Percentiles rank a stretch among this genome's conserved stretches.
Evolutionary conservation across 2,797 vertebrate species (phyloP).

Genomic region (Manis pentadactyla): DNA sequence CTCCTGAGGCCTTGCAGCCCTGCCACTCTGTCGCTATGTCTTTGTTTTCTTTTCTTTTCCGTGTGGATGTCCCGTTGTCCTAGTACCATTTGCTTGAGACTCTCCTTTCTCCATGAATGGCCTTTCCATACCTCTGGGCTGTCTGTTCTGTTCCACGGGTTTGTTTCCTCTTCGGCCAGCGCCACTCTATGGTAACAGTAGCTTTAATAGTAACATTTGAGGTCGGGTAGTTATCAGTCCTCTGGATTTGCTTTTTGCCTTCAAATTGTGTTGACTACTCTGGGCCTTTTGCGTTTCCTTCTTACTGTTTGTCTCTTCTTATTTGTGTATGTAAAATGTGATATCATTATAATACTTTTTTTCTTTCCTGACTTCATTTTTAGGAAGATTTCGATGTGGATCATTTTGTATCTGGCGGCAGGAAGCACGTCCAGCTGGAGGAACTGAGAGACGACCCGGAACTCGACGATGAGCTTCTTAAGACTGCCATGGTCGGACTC

Average conservation of each 20-base stretch:
- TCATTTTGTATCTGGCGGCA: conserved; percentile 96
- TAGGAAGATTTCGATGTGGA: conserved; percentile 98
- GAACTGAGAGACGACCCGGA: conserved; percentile 97
- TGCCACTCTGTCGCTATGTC: too few species aligned
- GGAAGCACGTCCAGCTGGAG: conserved; percentile 96
- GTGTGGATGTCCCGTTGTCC: too few species aligned
- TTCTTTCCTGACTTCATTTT: conserved; percentile 36
- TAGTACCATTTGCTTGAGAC: not conserved
- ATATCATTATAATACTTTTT: not conserved
- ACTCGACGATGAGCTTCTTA: conserved; percentile 96
- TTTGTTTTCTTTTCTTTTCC: not conserved
- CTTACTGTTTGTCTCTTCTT: not conserved
- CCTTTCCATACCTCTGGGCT: not conserved
- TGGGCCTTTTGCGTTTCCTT: not conserved
- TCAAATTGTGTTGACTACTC: not conserved
- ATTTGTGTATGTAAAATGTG: not conserved
- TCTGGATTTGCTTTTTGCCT: not conserved
- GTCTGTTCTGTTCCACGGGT: not conserved
- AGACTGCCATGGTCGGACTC: conserved; percentile 99
- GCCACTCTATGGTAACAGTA: not conserved
- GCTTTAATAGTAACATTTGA: not conserved
- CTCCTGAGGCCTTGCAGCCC: too few species aligned
- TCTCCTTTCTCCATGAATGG: not conserved
- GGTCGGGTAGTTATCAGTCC: not conserved
- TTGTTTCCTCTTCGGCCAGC: not conserved